Base-by-base conservation (phyloP, 2,888 invertebrate species). In the Cheilosia urbana region DNA sequence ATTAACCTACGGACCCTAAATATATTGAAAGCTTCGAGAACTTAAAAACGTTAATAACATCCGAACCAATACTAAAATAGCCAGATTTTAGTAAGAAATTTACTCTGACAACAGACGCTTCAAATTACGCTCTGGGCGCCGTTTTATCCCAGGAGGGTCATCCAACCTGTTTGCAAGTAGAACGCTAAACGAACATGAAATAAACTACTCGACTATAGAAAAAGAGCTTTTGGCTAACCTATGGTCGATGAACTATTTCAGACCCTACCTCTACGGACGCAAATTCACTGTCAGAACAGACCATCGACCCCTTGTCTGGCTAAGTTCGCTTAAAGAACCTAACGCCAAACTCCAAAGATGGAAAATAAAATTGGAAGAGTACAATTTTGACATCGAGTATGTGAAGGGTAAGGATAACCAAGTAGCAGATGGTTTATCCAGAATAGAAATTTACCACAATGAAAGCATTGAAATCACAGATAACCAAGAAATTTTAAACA, bases 51-150 rank as follows among this genome's bases (percentile, higher is more conserved):
- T 42, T 15, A 42, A 42, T 15, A 40, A 40, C 40, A 1, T 21
- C 21, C 21, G 21, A 21, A 21, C 21, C 21, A 21, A 34, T 49
- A 49, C 51, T 60, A 13, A 21, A 40, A 17, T 37, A 51, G 6
- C 58, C 68, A 4, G 69, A 51, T 13, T 68, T 27, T 55, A 37
- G n/a, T 0, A 76, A 66, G 0, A n/a, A 51, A 13, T 66, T 37
- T 40, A 49, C 19, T 1, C 30, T 78, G 5, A 63, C 78, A 45
- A 88, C 81, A 71, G 17, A 71, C 7, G 71, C 53, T 0, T 55
- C 51, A 0, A 53, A 37, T 9, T 51, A 51, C 0, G 66, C 21
- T 0, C n/a, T 51, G 17, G 37, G 63, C 2, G 63, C 47, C 6
- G 63, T 45, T 7, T 7, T 65, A 15, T 49, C 15, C 3, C 57